Percentiles rank a stretch among this genome's conserved stretches.
Evolutionary conservation across 2,113 vertebrate genomes (phyloP).

Genomic region (Cephalopterus ornatus): DNA sequence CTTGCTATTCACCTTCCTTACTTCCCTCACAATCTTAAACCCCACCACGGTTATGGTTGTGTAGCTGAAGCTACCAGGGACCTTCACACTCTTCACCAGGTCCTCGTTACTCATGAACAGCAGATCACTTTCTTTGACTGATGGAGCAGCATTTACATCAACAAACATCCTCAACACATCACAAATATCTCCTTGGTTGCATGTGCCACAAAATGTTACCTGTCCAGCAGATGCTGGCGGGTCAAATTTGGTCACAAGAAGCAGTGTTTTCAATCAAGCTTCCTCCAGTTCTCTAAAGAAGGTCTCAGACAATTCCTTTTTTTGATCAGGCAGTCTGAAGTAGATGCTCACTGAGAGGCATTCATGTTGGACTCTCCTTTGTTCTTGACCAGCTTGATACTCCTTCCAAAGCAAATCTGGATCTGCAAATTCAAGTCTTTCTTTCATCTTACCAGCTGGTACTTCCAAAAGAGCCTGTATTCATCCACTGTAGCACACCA

Average conservation of each 20-base stretch:
- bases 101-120: neutral
- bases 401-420: neutral
- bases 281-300: neutral
- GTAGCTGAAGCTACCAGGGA: neutral
- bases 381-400: neutral
- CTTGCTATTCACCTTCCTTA: neutral
- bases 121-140: neutral
- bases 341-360: neutral
- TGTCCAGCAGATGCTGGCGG: neutral
- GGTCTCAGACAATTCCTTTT: neutral
- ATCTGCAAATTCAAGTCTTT: neutral
- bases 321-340: neutral
- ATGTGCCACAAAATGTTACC: neutral
- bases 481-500: neutral
- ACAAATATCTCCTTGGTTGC: neutral
- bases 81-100: neutral
- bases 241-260: neutral
- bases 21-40: neutral
- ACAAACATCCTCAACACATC: neutral
- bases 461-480: neutral
- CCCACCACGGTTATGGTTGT: neutral
- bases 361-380: neutral
- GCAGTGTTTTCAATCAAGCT: neutral
- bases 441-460: neutral
- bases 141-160: neutral